Conservation (phyloP, 2,888 invertebrate species). For the Hedya salicella region DNA sequence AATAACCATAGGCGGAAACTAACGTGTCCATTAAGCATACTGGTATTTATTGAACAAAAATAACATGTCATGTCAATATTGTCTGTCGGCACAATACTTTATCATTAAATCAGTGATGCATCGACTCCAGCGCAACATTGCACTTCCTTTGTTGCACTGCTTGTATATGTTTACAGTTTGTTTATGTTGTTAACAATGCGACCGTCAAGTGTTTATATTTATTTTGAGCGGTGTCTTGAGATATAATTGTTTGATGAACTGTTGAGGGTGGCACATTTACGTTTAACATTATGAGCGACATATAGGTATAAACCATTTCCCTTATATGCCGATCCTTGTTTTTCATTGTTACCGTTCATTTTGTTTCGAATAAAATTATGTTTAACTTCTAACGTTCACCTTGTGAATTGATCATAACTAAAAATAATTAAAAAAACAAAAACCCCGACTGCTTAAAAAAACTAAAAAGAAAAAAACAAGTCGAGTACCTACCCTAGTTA, state of each 20-base stretch:
- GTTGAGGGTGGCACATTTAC: background rate
- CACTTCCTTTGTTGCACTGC: conserved; percentile 1
- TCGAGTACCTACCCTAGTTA: too few species aligned
- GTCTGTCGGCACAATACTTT: background rate
- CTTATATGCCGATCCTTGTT: too few species aligned
- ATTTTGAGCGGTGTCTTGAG: background rate
- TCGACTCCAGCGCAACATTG: background rate
- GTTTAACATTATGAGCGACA: too few species aligned
- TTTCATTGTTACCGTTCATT: too few species aligned
- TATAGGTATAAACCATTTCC: too few species aligned
- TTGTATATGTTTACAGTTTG: background rate
- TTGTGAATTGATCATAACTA: too few species aligned
- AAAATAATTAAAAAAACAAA: too few species aligned
- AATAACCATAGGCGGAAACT: background rate
- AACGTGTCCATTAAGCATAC: background rate
- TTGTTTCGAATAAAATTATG: too few species aligned
- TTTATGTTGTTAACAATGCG: conserved; percentile 3
- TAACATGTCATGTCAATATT: background rate
- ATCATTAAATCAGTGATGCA: background rate
- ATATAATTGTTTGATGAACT: background rate
- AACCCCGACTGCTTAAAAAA: too few species aligned
- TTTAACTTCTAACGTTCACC: too few species aligned
- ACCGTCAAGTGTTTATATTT: background rate
- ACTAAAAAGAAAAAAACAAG: too few species aligned
- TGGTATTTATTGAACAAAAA: background rate